A percentile compares a stretch with the other conserved stretches of the same genome.
phyloP scores from a whole-genome alignment of 1,140 invertebrate genomes.

The Drosophila setifemur region DNA sequence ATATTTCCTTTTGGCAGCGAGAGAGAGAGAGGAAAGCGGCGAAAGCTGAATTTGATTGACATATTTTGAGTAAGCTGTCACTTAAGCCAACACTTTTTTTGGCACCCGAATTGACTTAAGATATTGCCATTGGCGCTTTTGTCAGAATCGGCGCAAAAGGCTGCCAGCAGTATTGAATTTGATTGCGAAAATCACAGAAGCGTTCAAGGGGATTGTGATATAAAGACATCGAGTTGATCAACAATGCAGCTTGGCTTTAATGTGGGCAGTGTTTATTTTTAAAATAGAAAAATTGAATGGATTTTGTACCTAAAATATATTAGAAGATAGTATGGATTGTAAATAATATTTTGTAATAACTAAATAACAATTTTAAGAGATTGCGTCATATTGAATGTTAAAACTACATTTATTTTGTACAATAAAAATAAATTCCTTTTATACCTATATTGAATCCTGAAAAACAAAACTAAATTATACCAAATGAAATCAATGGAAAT shows the following conservation, averaged over 20 bases:
- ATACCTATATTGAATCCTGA: too few relatives aligned
- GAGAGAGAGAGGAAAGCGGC: neutral
- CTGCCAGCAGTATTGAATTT: constrained; percentile 48
- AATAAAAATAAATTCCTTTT: too few relatives aligned
- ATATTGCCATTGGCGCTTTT: constrained; percentile 40
- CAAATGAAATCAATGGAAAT: too few relatives aligned
- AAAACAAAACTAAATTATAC: too few relatives aligned
- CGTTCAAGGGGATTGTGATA: constrained; percentile 35
- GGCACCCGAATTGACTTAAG: constrained; percentile 24
- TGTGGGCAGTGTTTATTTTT: too few relatives aligned
- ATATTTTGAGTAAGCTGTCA: constrained; percentile 75
- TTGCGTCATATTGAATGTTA: too few relatives aligned
- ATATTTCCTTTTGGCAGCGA: constrained; percentile 42
- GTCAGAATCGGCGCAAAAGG: constrained; percentile 37
- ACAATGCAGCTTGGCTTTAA: constrained; percentile 34
- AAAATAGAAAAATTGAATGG: neutral
- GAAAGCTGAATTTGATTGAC: constrained; percentile 58
- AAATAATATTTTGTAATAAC: too few relatives aligned
- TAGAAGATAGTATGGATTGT: too few relatives aligned
- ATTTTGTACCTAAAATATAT: too few relatives aligned
- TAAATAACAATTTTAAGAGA: too few relatives aligned
- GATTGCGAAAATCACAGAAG: constrained; percentile 57
- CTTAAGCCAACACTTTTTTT: constrained; percentile 45
- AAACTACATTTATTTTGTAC: too few relatives aligned
- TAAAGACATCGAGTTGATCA: constrained; percentile 1